Conservation (phyloP, 2,888 invertebrate genomes). For the Drosophila mimica region DNA sequence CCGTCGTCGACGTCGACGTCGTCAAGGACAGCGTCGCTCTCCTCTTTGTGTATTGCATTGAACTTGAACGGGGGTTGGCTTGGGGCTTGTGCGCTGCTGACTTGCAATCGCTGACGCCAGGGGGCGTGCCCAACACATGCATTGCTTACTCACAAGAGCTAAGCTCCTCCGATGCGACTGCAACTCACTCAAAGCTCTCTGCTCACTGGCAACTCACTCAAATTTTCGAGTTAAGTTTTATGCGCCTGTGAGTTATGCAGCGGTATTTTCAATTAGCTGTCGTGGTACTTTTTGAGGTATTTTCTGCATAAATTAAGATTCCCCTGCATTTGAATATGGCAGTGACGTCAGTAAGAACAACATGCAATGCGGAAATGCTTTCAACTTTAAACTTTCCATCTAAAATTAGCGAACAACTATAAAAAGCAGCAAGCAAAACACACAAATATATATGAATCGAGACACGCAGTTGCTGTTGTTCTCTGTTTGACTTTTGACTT, state of each 20-base stretch:
- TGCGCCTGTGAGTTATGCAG: constrained; percentile 58
- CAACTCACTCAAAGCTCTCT: constrained; percentile 35
- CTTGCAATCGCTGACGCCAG: constrained; percentile 40
- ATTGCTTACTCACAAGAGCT: constrained; percentile 14
- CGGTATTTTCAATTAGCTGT: constrained; percentile 55
- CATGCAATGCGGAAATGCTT: constrained; percentile 49
- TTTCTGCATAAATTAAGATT: constrained; percentile 61
- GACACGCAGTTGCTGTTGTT: constrained; percentile 15
- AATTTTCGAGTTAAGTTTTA: constrained; percentile 30
- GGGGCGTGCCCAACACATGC: constrained; percentile 60
- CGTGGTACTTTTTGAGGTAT: constrained; percentile 25
- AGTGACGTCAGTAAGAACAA: constrained; percentile 59
- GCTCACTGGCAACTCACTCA: constrained; percentile 23
- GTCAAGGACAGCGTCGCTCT: constrained; percentile 61
- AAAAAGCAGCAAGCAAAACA: constrained; percentile 34
- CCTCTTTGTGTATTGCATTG: constrained; percentile 62
- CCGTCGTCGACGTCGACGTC: constrained; percentile 10
- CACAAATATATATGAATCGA: constrained; percentile 7
- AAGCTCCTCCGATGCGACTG: constrained; percentile 18
- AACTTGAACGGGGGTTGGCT: constrained; percentile 71
- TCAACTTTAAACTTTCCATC: constrained; percentile 66
- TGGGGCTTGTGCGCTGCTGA: constrained; percentile 22
- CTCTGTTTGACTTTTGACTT: constrained; percentile 46
- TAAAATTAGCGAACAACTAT: constrained; percentile 65
- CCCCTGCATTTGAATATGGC: constrained; percentile 63